A percentile compares a stretch with the other conserved stretches of the same genome.
These are phyloP conservation scores for Lycaena phlaeas DNA, from an alignment of 2,888 invertebrate genomes.

Conservation along the genomic window DNA sequence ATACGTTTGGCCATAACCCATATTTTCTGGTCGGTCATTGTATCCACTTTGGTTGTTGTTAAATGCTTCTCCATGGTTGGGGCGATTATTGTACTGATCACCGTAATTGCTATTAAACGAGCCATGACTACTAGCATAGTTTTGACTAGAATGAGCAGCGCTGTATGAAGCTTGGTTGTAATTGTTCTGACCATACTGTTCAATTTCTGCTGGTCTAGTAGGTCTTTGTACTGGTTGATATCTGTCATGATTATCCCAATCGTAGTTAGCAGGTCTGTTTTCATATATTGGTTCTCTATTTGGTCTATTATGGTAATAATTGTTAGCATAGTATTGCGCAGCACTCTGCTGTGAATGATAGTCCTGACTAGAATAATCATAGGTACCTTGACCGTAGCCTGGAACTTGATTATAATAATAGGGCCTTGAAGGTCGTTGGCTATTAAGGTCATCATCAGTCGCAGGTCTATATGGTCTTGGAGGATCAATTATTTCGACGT, in stretches of 20 bases:
- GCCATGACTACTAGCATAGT: slow-evolving; percentile 16
- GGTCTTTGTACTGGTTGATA: not conserved
- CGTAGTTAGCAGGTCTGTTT: slow-evolving; percentile 16
- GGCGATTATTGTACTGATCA: slow-evolving; percentile 5
- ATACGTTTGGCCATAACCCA: not conserved
- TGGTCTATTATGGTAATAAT: slow-evolving; percentile 13
- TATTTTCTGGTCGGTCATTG: not conserved
- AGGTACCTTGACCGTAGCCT: slow-evolving; percentile 18
- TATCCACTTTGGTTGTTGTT: slow-evolving; percentile 5
- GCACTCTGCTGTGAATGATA: slow-evolving; percentile 15
- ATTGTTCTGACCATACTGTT: slow-evolving; percentile 15
- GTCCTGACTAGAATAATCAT: slow-evolving; percentile 16
- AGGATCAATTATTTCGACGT: slow-evolving; percentile 54
- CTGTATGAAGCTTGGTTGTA: slow-evolving; percentile 22
- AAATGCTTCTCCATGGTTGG: not conserved
- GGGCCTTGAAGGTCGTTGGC: slow-evolving; percentile 12
- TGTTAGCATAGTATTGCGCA: slow-evolving; percentile 16
- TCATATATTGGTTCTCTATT: slow-evolving; percentile 16
- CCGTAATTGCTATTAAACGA: slow-evolving; percentile 9
- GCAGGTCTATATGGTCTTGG: slow-evolving; percentile 45
- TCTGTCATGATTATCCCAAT: slow-evolving; percentile 3
- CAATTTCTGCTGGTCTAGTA: not conserved
- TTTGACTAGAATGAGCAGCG: slow-evolving; percentile 16
- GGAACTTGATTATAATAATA: slow-evolving; percentile 8
- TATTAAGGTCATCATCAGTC: slow-evolving; percentile 32